A percentile compares a stretch with the other conserved stretches of the same genome.
phyloP scores from a whole-genome alignment of 2,888 invertebrate genomes.

The Netelia melanura region DNA sequence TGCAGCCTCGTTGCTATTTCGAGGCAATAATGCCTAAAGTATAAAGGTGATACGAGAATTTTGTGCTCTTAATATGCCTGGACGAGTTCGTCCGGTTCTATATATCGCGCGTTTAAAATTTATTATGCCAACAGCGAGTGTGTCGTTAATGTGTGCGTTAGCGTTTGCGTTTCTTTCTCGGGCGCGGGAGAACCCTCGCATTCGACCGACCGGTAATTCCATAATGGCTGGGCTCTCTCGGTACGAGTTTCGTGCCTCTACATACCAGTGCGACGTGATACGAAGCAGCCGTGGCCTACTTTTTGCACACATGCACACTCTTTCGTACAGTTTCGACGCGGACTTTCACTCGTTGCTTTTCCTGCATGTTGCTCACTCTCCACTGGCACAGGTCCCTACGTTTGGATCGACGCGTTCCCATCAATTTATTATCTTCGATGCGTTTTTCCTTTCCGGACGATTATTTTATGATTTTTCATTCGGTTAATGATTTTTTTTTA shows the following conservation, averaged over 20 bases:
- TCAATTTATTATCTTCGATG: background rate
- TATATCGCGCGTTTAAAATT: slow-evolving; percentile 20
- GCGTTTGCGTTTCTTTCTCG: slow-evolving; percentile 10
- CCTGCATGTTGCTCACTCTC: slow-evolving; percentile 14
- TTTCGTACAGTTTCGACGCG: slow-evolving; percentile 57
- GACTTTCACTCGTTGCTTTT: slow-evolving; percentile 79
- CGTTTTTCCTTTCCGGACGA: background rate
- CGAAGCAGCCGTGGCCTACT: slow-evolving; percentile 81
- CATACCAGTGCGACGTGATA: slow-evolving; percentile 70
- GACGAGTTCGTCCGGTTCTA: background rate
- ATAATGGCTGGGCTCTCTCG: slow-evolving; percentile 73
- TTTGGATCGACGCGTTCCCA: background rate
- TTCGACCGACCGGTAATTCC: slow-evolving; percentile 73
- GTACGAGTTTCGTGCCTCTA: slow-evolving; percentile 67
- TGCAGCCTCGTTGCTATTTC: background rate
- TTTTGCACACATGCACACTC: slow-evolving; percentile 70
- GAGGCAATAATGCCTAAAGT: background rate
- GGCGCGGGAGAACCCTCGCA: slow-evolving; percentile 9
- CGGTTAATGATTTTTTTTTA: too few relatives aligned
- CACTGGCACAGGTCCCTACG: background rate
- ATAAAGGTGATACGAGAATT: slow-evolving; percentile 18
- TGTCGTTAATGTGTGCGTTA: slow-evolving; percentile 33
- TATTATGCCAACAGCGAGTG: slow-evolving; percentile 10
- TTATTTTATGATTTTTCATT: background rate
- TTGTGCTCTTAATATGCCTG: background rate